Conservation (phyloP, 2,797 vertebrate genomes). For the Toxotes lorentzi region DNA sequence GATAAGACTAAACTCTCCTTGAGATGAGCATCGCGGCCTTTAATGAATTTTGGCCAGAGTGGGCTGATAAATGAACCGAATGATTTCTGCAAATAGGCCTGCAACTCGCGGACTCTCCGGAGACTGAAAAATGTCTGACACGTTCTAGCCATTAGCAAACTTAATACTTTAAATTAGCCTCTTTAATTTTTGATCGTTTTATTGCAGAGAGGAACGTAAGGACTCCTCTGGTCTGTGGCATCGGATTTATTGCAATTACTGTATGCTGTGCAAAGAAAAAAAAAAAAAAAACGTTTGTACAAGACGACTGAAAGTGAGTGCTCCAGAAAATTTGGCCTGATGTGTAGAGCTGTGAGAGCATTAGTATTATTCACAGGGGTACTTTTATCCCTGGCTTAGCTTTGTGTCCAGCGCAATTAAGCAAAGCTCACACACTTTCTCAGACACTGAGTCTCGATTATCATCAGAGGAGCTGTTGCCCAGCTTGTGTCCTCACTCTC, state of each 20-base stretch:
- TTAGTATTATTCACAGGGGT: conserved; percentile 73
- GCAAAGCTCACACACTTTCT: conserved; percentile 62
- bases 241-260: conserved; percentile 59
- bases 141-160: conserved; percentile 39
- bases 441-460: conserved; percentile 62
- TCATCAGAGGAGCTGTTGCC: conserved; percentile 56
- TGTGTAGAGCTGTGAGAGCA: conserved; percentile 53
- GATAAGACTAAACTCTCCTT: conserved; percentile 9
- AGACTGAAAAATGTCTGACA: conserved; percentile 37
- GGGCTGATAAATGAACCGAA: conserved; percentile 55
- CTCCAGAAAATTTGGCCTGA: conserved; percentile 66
- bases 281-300: conserved; percentile 44
- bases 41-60: conserved; percentile 50
- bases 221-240: conserved; percentile 12
- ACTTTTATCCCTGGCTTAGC: conserved; percentile 68
- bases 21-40: conserved; percentile 31
- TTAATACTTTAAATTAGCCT: conserved; percentile 45
- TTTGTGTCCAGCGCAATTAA: conserved; percentile 75
- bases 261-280: conserved; percentile 22
- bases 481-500: conserved; percentile 21
- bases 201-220: neutral
- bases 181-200: conserved; percentile 41
- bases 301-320: conserved; percentile 55
- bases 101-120: neutral
- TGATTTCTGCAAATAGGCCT: conserved; percentile 33